These are phyloP conservation scores for Polydrusus cervinus DNA, from an alignment of 2,888 invertebrate genomes.

Conservation along the genomic window DNA sequence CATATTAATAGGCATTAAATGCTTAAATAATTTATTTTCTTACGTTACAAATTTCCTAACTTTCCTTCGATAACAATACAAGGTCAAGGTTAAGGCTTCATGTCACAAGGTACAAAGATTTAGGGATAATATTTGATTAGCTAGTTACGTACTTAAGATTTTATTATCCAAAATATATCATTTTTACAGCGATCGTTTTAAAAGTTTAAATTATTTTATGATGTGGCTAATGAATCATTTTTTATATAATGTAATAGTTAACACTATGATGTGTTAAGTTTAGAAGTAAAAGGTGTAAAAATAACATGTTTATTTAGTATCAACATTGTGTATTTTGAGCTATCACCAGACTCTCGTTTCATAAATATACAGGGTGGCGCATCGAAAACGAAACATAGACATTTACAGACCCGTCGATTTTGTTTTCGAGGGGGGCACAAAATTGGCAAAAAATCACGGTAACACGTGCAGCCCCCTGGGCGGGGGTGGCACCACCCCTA, in stretches of 20 bases:
- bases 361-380: no score
- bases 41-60: background rate
- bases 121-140: background rate
- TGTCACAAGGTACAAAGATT: background rate
- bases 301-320: background rate
- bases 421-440: no score
- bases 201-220: background rate
- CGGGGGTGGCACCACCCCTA: no score
- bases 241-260: background rate
- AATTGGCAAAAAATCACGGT: no score
- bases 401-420: no score
- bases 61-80: background rate
- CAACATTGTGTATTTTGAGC: background rate
- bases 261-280: no score
- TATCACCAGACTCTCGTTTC: no score
- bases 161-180: background rate
- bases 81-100: background rate
- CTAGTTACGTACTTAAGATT: background rate
- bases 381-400: no score
- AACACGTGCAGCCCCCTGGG: no score
- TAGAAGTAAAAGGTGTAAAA: background rate
- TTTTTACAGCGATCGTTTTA: background rate
- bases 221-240: background rate
- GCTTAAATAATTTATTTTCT: background rate
- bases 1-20: background rate